phyloP scores from a whole-genome alignment of 2,888 invertebrate genomes.

The Altica lythri region DNA sequence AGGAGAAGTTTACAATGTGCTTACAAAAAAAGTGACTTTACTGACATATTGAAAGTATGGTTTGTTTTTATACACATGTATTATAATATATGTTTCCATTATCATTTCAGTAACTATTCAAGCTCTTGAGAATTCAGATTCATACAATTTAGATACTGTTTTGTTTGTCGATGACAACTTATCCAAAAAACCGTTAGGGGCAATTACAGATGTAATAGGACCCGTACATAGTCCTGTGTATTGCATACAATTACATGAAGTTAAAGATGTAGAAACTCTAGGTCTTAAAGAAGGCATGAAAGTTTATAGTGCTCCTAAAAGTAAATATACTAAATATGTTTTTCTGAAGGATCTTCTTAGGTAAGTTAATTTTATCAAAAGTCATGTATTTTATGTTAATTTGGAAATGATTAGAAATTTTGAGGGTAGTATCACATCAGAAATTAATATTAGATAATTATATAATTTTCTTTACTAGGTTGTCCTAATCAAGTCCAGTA shows the following conservation, averaged over 20 bases:
- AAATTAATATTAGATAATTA: background rate
- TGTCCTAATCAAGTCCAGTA: constrained; percentile 5
- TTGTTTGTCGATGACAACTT: constrained; percentile 74
- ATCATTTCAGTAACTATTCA: constrained; percentile 74
- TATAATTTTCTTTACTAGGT: constrained; percentile 19
- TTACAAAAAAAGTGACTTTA: no score
- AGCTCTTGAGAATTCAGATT: constrained; percentile 71
- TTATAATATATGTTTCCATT: constrained; percentile 16
- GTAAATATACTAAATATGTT: constrained; percentile 75
- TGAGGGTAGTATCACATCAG: background rate
- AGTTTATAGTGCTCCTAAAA: constrained; percentile 84
- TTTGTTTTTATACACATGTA: constrained; percentile 9
- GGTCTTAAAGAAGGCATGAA: constrained; percentile 70
- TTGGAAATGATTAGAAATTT: background rate
- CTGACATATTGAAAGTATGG: no score
- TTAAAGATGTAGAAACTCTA: constrained; percentile 72
- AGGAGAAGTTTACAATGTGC: no score
- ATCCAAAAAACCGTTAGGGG: constrained; percentile 75
- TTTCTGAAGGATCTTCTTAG: constrained; percentile 74
- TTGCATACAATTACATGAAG: constrained; percentile 86
- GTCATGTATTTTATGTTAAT: background rate
- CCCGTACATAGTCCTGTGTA: constrained; percentile 84
- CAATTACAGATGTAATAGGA: constrained; percentile 91
- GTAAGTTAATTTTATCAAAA: constrained; percentile 57
- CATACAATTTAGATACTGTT: constrained; percentile 85